Conservation (phyloP, 2,888 invertebrate genomes). For the Punctoribates punctum region DNA sequence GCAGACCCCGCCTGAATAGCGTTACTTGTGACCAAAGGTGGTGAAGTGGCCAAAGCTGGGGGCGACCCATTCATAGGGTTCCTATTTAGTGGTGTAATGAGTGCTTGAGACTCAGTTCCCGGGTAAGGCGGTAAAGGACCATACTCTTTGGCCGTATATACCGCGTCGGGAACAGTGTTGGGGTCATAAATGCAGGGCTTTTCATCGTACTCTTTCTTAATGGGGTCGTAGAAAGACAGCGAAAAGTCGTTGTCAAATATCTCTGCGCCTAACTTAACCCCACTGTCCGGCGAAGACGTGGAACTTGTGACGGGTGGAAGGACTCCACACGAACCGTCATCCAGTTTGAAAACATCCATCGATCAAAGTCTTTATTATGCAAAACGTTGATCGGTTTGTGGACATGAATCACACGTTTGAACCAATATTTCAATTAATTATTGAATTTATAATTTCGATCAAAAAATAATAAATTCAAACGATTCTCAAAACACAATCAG, state of each 20-base stretch:
- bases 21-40: slow-evolving; percentile 20
- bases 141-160: slow-evolving; percentile 25
- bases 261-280: slow-evolving; percentile 19
- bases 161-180: slow-evolving; percentile 11
- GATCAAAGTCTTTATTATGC: slow-evolving; percentile 7
- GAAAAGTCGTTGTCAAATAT: slow-evolving; percentile 21
- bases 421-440: not conserved
- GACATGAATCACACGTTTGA: slow-evolving; percentile 2
- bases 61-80: slow-evolving; percentile 15
- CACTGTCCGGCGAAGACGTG: slow-evolving; percentile 18
- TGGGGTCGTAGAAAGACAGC: slow-evolving; percentile 17
- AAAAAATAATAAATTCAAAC: not conserved
- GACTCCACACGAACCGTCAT: slow-evolving; percentile 28
- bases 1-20: not conserved
- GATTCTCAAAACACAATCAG: not conserved
- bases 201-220: slow-evolving; percentile 33
- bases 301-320: not conserved
- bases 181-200: slow-evolving; percentile 23
- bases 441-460: not conserved
- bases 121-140: slow-evolving; percentile 20
- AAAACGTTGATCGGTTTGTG: slow-evolving; percentile 3
- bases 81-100: slow-evolving; percentile 14
- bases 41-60: slow-evolving; percentile 3
- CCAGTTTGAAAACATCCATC: slow-evolving; percentile 34
- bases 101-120: slow-evolving; percentile 18